Evolutionary conservation across 1,140 invertebrate species (phyloP), one percentile per base, ranked within the genome.

Genomic region (Hycleus cichorii): DNA sequence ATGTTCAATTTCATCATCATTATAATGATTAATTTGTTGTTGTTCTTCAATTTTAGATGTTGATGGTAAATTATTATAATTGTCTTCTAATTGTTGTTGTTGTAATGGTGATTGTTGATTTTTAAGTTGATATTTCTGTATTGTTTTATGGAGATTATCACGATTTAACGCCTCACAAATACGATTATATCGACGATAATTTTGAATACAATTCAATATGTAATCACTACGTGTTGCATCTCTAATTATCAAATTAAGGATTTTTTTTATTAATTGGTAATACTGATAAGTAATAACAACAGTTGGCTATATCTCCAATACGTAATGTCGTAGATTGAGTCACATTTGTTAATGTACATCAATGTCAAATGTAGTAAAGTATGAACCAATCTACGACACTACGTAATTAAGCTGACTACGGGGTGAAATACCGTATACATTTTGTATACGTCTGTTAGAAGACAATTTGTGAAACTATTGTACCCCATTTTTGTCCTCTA

Each of bases 1-100:
- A 5, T 78, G 81, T 52, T 82, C 77, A 43, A 86, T 70, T 10
- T 67, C 66, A 24, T 60, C 54, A 24, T 63, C 63, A 58, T 63
- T 65, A 18, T 18, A 1, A 18, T 18, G 42, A 24, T 10, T 11
- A 7, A 9, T 18, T 18, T 18, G 18, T 2, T 18, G 40, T 8
- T 2, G 40, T 42, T 8, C 40, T 42, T 42, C 40, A 6, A 42
- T 11, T n/a, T 42, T 42, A 9, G 11, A 42, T 42, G 9, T 42
- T 42, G 9, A 42, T n/a, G 11, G 40, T n/a, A 10, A 42, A n/a
- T 9, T 42, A n/a, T 4, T 4, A 42, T 8, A 42, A 42, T 42
- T 10, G 39, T 7, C 39, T 10, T 6, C 6, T 39, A 39, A 7
- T 42, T 10, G 11, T 11, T 42, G 52, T 46, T 47, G 39, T 47